Base-by-base conservation (phyloP, 2,888 invertebrate species). In the Epistrophe grossulariae region DNA sequence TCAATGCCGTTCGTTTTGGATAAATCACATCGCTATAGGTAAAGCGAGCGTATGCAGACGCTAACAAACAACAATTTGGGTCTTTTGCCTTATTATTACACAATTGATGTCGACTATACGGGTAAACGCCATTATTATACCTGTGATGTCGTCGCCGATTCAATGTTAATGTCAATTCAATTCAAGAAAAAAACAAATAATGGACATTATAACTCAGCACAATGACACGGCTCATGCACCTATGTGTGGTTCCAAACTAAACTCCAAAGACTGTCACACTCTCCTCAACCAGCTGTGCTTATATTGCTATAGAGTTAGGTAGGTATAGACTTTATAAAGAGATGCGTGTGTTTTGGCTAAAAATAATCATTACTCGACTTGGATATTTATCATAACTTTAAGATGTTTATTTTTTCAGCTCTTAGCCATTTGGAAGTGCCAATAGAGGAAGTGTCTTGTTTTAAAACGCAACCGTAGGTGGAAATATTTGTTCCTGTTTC, bases 161-260 rank as follows among this genome's bases (percentile, higher is more conserved):
- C 85, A 85, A 82, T 81, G 85, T 85, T 85, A 85, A 85, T 85
- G 85, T 85, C 85, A 85, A 77, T 80, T 78, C 55, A 31, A 24
- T 24, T 24, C 24, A 24, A 24, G 1, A 24, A 52, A 72, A 79
- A 48, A 50, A 74, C 64, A 70, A 59, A 19, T n/a, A 74, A 62
- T 64, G 64, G 43, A 31, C 64, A 57, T n/a, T 60, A 28, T 68
- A 43, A 28, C 60, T 78, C 48, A 78, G 68, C 72, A 78, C 77
- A 70, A 73, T 81, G 81, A 74, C 81, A 73, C 50, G 50, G 9
- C 81, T 64, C 15, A 35, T 68, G 50, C 50, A 68, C 68, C 50
- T 10, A 45, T 83, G 60, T 50, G 50, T 66, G 79, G 66, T 76
- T 31, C 48, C 45, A 35, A 48, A 66, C 64, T 71, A 3, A 55